Evolutionary conservation across 1,140 invertebrate species (phyloP).

Genomic region (Gerris buenoi): DNA sequence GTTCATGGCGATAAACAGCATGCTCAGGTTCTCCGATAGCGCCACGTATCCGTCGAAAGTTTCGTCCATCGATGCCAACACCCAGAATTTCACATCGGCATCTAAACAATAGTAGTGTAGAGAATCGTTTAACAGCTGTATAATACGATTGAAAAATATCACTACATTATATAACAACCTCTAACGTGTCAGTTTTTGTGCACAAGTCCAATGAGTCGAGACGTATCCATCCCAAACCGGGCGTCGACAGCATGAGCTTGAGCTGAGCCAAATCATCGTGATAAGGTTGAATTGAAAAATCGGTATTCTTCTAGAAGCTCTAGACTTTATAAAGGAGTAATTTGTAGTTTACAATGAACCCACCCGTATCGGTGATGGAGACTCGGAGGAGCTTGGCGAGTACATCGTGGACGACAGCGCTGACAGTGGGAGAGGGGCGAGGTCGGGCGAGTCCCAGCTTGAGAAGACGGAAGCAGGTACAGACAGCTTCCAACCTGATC

Average conservation of each 20-base stretch:
- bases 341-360: too few species aligned
- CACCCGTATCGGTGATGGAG: conserved; percentile 82
- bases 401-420: conserved; percentile 74
- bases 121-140: too few species aligned
- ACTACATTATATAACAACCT: too few species aligned
- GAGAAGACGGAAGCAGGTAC: conserved; percentile 79
- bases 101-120: conserved; percentile 49
- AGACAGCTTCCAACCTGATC: conserved; percentile 83
- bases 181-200: too few species aligned
- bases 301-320: too few species aligned
- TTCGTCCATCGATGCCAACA: conserved; percentile 81
- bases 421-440: conserved; percentile 56
- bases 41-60: conserved; percentile 88
- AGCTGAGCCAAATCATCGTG: too few species aligned
- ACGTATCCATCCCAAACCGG: too few species aligned
- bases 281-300: too few species aligned
- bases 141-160: too few species aligned
- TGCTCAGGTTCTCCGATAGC: conserved; percentile 86
- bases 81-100: conserved; percentile 82
- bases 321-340: too few species aligned
- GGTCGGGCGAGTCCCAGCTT: conserved; percentile 50
- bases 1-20: conserved; percentile 86
- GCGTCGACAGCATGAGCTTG: too few species aligned
- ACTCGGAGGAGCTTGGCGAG: conserved; percentile 78
- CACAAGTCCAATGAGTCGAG: too few species aligned